Percentiles rank a stretch among this genome's conserved stretches.
Evolutionary conservation across 2,113 vertebrate species (phyloP).

Genomic region (Tichodroma muraria): DNA sequence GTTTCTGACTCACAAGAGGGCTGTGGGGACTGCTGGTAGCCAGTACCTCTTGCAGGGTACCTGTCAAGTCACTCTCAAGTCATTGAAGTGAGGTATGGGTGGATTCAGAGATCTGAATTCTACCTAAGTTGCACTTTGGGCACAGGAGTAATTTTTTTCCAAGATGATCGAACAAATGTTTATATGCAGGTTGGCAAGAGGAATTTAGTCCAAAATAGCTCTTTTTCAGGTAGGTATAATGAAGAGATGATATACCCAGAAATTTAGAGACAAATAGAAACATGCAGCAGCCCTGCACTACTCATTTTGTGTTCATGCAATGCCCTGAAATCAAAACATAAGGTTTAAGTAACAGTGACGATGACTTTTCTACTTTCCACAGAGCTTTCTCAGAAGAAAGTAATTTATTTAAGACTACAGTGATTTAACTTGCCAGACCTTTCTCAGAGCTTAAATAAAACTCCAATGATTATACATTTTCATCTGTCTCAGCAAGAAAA

Average conservation of each 20-base stretch:
- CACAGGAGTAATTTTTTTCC: neutral
- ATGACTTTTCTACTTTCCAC: neutral
- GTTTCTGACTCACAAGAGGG: neutral
- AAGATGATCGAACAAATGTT: neutral
- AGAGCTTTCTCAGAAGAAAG: neutral
- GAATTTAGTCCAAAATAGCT: neutral
- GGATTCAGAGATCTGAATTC: neutral
- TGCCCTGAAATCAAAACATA: neutral
- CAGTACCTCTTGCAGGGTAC: rapidly evolving
- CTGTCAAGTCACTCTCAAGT: neutral
- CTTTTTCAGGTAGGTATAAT: neutral
- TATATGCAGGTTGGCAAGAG: neutral
- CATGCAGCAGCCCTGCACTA: neutral
- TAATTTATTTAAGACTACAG: slow-evolving; percentile 17
- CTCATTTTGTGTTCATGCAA: neutral
- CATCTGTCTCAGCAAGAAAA: neutral
- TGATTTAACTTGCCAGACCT: slow-evolving; percentile 18
- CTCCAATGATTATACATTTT: slow-evolving; percentile 4
- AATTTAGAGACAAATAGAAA: neutral
- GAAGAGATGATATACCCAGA: neutral
- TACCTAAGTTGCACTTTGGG: neutral
- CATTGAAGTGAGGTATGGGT: neutral
- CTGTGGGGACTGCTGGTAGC: neutral
- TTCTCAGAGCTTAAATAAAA: slow-evolving; percentile 46
- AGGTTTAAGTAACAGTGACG: neutral